phyloP scores from a whole-genome alignment of 1,140 invertebrate species.

The Pollicipes pollicipes region DNA sequence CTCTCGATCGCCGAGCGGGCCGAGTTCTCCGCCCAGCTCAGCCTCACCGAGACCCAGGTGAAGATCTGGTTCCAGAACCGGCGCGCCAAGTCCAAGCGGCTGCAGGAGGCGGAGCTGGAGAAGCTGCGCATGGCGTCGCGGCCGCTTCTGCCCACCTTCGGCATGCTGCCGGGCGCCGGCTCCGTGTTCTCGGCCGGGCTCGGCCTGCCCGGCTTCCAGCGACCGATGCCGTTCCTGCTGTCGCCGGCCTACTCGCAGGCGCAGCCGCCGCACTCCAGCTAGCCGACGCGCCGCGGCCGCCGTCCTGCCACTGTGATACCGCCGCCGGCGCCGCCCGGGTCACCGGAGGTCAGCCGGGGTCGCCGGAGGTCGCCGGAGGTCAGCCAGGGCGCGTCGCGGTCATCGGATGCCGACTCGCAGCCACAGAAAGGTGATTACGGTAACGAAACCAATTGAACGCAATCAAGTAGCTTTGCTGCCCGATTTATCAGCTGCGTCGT shows the following conservation, averaged over 20 bases:
- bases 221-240: background rate
- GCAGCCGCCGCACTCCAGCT: background rate
- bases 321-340: too few species aligned
- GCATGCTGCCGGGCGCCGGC: conserved; percentile 19
- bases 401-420: background rate
- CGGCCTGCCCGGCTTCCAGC: background rate
- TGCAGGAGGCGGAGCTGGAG: conserved; percentile 38
- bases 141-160: conserved; percentile 26
- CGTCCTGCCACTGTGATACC: background rate
- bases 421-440: conserved; percentile 1
- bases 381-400: background rate
- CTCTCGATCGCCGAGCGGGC: conserved; percentile 44
- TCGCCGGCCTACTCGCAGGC: background rate
- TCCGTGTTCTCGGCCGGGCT: background rate
- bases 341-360: background rate
- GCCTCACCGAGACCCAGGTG: conserved; percentile 44
- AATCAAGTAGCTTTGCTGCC: background rate
- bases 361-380: background rate
- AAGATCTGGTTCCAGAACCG: conserved; percentile 46
- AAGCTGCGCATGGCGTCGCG: conserved; percentile 24
- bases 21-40: conserved; percentile 41
- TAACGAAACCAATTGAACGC: background rate
- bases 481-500: background rate
- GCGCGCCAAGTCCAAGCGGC: conserved; percentile 38
- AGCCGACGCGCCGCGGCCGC: background rate